Evolutionary conservation across 1,140 invertebrate species (phyloP).

Genomic region (roundworm (Caenorhabditis elegans)): WBcel235 BX284602.5:6955001-6955500

Average conservation of each 20-base stretch:
- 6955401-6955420: no score
- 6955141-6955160: neutral
- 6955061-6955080: neutral
- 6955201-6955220: conserved; percentile 14
- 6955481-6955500: no score
- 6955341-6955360: no score
- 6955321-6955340: no score
- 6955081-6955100: neutral
- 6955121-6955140: neutral
- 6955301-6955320: neutral
- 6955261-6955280: neutral
- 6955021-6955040: neutral
- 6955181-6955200: neutral
- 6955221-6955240: neutral
- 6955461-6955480: no score
- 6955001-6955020: no score
- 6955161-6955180: neutral
- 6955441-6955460: no score
- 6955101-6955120: neutral
- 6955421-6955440: no score
- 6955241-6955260: neutral
- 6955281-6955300: neutral
- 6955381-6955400: no score
- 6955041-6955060: neutral
- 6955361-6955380: no score